Percentiles rank a stretch among this genome's conserved stretches.
Evolutionary conservation across 2,113 vertebrate species (phyloP).

Genomic region (Cyprinodon variegatus): DNA sequence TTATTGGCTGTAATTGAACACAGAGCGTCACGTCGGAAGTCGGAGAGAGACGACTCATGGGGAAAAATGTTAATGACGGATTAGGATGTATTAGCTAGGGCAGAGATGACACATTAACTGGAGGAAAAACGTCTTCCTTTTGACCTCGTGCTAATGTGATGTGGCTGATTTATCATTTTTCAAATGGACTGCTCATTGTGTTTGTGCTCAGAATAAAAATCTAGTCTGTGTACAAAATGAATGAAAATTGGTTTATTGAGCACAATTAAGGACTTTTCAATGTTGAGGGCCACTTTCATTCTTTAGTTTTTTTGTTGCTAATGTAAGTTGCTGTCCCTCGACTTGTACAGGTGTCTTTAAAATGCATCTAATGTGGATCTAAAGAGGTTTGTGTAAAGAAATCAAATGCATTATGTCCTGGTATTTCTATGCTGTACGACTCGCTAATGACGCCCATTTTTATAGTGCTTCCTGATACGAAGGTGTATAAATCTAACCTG

Average conservation of each 20-base stretch:
- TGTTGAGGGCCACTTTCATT: background rate
- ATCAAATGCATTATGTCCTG: too few species aligned
- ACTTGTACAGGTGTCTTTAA: too few species aligned
- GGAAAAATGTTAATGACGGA: conserved; percentile 70
- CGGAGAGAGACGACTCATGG: conserved; percentile 39
- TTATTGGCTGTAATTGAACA: conserved; percentile 72
- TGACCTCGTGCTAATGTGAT: conserved; percentile 16
- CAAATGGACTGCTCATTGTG: conserved; percentile 33
- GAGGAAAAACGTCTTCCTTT: conserved; percentile 25
- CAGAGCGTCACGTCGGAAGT: conserved; percentile 66
- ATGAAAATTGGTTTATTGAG: conserved; percentile 14
- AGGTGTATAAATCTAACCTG: too few species aligned
- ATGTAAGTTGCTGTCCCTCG: background rate
- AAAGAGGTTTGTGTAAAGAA: too few species aligned
- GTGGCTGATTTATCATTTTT: conserved; percentile 10
- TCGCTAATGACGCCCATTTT: too few species aligned
- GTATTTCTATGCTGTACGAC: too few species aligned
- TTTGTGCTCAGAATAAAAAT: conserved; percentile 44
- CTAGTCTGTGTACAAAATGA: conserved; percentile 5
- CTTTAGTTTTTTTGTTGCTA: background rate
- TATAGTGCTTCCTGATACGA: too few species aligned
- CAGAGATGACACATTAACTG: conserved; percentile 41
- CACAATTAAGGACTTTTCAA: background rate
- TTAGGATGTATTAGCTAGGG: conserved; percentile 67
- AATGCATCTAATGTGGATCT: too few species aligned